These are phyloP conservation scores for Cotesia glomerata DNA, from an alignment of 1,140 invertebrate species.

Conservation along the genomic window DNA sequence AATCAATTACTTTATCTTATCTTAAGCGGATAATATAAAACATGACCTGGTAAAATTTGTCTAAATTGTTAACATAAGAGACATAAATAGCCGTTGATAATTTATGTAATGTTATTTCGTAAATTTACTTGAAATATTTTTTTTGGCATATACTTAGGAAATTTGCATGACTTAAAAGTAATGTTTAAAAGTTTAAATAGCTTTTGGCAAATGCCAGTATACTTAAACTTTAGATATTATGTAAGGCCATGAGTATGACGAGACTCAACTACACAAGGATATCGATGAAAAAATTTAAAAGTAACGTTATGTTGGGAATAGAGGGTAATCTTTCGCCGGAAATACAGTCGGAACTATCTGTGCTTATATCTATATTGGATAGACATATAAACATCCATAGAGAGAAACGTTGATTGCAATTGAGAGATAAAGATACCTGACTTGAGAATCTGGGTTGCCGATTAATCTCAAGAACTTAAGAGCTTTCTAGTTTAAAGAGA, in stretches of 20 bases:
- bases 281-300: too few species aligned
- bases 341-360: background rate
- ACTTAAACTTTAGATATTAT: background rate
- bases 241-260: background rate
- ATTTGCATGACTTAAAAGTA: background rate
- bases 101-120: too few species aligned
- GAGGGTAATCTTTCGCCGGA: background rate
- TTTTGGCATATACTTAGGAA: background rate
- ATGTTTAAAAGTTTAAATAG: background rate
- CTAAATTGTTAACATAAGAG: too few species aligned
- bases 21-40: too few species aligned
- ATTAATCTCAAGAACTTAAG: slow-evolving; percentile 19
- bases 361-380: background rate
- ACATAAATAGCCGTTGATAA: too few species aligned
- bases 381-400: background rate
- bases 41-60: too few species aligned
- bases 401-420: background rate
- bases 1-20: too few species aligned
- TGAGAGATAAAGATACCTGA: background rate
- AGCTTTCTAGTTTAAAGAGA: slow-evolving; percentile 9
- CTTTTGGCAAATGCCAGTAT: background rate
- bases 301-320: background rate
- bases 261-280: too few species aligned
- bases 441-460: background rate
- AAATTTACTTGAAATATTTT: background rate